A percentile compares a stretch with the other conserved stretches of the same genome.
These are phyloP conservation scores for Molorchus minor DNA, from an alignment of 2,888 invertebrate genomes.

Conservation along the genomic window DNA sequence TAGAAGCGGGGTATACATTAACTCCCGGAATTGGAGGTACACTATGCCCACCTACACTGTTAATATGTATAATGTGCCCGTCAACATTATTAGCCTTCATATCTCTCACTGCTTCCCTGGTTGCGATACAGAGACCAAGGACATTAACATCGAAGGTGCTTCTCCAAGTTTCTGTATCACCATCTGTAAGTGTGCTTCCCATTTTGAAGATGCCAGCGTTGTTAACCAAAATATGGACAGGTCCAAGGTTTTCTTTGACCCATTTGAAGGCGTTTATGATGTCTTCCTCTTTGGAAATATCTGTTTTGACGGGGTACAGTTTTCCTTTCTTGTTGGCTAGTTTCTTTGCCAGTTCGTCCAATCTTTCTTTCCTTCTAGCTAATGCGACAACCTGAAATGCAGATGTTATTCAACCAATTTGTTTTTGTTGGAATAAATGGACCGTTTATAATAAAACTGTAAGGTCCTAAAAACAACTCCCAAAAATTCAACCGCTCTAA, in stretches of 20 bases:
- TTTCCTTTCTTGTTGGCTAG: slow-evolving; percentile 42
- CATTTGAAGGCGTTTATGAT: slow-evolving; percentile 46
- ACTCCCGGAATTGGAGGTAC: slow-evolving; percentile 32
- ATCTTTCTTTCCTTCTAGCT: slow-evolving; percentile 25
- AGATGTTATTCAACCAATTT: not conserved
- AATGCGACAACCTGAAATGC: slow-evolving; percentile 31
- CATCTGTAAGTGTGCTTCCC: slow-evolving; percentile 19
- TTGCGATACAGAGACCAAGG: slow-evolving; percentile 26
- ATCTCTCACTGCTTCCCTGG: slow-evolving; percentile 42
- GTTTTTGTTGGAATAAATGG: not conserved
- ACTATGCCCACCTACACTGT: slow-evolving; percentile 42
- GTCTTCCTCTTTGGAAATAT: slow-evolving; percentile 47
- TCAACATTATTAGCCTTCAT: slow-evolving; percentile 42
- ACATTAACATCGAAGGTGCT: not conserved
- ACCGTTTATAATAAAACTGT: not conserved
- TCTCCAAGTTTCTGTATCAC: slow-evolving; percentile 22
- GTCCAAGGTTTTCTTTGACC: slow-evolving; percentile 45
- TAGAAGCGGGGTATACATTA: slow-evolving; percentile 26
- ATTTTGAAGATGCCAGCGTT: not conserved
- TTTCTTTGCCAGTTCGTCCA: slow-evolving; percentile 35
- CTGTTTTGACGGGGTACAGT: slow-evolving; percentile 42
- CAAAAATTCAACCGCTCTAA: not conserved
- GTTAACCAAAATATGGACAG: not conserved
- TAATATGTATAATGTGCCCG: slow-evolving; percentile 47
- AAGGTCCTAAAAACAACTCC: too few species aligned